phyloP scores from a whole-genome alignment of 2,888 invertebrate species.

The Habrosyne pyritoides region DNA sequence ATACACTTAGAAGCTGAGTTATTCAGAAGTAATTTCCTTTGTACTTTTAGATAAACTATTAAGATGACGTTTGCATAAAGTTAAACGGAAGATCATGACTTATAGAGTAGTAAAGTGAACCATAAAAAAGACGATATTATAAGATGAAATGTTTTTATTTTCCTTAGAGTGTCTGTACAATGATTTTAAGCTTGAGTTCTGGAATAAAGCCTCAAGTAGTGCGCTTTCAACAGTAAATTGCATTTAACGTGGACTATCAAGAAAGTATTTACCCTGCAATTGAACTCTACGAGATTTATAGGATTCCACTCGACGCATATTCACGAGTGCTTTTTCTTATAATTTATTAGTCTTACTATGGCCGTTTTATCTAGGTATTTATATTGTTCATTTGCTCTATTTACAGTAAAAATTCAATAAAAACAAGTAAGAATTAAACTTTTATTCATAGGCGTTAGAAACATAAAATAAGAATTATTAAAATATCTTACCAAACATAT shows the following conservation, averaged over 20 bases:
- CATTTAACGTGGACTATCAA: constrained; percentile 55
- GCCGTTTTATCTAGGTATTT: constrained; percentile 19
- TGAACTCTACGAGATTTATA: constrained; percentile 61
- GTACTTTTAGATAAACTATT: constrained; percentile 26
- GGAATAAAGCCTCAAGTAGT: constrained; percentile 30
- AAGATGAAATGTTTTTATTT: constrained; percentile 10
- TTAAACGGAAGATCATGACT: not conserved
- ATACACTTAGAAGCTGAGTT: constrained; percentile 63
- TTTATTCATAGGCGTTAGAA: too few relatives aligned
- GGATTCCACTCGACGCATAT: constrained; percentile 49
- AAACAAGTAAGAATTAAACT: too few relatives aligned
- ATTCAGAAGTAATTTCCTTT: constrained; percentile 44
- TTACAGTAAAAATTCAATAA: too few relatives aligned
- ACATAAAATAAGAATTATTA: too few relatives aligned
- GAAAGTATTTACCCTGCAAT: constrained; percentile 62
- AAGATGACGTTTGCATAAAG: not conserved
- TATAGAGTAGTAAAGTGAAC: constrained; percentile 10
- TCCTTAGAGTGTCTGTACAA: constrained; percentile 23
- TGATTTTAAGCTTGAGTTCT: constrained; percentile 16
- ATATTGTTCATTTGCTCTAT: too few relatives aligned
- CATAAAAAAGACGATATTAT: constrained; percentile 5
- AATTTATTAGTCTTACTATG: constrained; percentile 33
- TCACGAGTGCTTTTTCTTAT: constrained; percentile 30
- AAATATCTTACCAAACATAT: not conserved
- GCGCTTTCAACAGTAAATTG: constrained; percentile 49